Evolutionary conservation across 2,888 invertebrate species (phyloP).

Genomic region (Tanypteryx hageni): DNA sequence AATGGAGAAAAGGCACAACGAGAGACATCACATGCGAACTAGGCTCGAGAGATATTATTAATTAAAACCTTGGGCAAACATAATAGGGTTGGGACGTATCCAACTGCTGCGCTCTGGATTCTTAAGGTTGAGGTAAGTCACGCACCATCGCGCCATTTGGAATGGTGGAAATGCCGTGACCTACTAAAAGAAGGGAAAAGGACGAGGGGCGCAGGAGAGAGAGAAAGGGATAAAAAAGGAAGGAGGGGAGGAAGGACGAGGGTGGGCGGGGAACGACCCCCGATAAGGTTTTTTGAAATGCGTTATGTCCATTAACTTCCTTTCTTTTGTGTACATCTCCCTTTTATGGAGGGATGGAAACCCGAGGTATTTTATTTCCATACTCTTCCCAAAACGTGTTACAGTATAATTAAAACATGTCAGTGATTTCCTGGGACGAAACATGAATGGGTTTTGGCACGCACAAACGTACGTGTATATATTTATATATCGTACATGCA

Average conservation of each 20-base stretch:
- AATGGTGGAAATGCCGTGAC: slow-evolving; percentile 29
- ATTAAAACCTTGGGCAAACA: slow-evolving; percentile 25
- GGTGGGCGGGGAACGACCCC: slow-evolving; percentile 6
- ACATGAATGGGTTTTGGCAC: background rate
- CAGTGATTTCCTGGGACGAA: background rate
- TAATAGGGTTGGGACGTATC: slow-evolving; percentile 4
- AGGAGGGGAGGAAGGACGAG: background rate
- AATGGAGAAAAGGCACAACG: background rate
- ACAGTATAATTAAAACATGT: background rate
- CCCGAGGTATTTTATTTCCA: background rate
- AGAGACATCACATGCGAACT: background rate
- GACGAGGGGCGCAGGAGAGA: background rate
- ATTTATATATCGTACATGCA: no score
- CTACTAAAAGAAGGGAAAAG: slow-evolving; percentile 1
- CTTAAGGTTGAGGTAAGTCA: slow-evolving; percentile 28
- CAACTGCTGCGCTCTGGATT: background rate
- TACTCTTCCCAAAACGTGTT: background rate
- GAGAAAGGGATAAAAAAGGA: background rate
- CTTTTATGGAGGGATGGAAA: background rate
- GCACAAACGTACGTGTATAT: no score
- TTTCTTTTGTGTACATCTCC: background rate
- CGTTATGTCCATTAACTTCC: slow-evolving; percentile 19
- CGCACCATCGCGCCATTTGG: slow-evolving; percentile 11
- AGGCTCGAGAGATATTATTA: slow-evolving; percentile 2
- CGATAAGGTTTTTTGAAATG: background rate